A percentile compares a stretch with the other conserved stretches of the same genome.
Evolutionary conservation across 2,797 vertebrate genomes (phyloP).

Genomic region (Eulemur mongoz): DNA sequence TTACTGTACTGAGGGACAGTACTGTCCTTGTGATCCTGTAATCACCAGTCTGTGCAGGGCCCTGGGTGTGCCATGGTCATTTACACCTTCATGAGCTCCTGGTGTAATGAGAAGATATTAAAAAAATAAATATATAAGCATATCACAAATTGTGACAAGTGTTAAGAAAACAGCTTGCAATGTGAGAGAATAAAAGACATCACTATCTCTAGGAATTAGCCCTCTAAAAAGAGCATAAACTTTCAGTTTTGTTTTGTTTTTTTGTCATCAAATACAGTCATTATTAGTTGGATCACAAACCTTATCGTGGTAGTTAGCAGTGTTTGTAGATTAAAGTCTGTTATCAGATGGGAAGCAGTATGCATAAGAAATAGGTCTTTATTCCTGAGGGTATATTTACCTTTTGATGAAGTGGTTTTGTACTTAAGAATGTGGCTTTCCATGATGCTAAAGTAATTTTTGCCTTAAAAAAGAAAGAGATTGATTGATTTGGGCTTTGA

Average conservation of each 20-base stretch:
- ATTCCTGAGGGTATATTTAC: constrained; percentile 6
- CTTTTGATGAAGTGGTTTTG: constrained; percentile 30
- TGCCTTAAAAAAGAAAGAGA: neutral
- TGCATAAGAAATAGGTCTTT: neutral
- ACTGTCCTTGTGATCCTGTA: neutral
- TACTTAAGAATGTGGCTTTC: constrained; percentile 19
- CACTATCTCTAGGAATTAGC: neutral
- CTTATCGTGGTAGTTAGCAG: neutral
- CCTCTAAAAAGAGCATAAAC: neutral
- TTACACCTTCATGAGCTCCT: neutral
- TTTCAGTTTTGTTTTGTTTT: neutral
- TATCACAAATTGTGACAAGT: neutral
- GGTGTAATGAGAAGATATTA: neutral
- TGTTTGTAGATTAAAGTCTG: neutral
- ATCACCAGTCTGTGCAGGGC: neutral
- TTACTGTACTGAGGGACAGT: neutral
- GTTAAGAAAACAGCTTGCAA: neutral
- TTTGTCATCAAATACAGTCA: neutral
- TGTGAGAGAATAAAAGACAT: neutral
- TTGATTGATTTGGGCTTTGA: constrained; percentile 29
- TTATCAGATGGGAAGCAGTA: neutral
- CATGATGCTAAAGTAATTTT: neutral
- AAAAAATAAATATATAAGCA: neutral
- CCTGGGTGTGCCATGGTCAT: neutral
- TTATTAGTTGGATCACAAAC: neutral